Base-by-base conservation (phyloP, 2,797 vertebrate species). In the Momotus momota region DNA sequence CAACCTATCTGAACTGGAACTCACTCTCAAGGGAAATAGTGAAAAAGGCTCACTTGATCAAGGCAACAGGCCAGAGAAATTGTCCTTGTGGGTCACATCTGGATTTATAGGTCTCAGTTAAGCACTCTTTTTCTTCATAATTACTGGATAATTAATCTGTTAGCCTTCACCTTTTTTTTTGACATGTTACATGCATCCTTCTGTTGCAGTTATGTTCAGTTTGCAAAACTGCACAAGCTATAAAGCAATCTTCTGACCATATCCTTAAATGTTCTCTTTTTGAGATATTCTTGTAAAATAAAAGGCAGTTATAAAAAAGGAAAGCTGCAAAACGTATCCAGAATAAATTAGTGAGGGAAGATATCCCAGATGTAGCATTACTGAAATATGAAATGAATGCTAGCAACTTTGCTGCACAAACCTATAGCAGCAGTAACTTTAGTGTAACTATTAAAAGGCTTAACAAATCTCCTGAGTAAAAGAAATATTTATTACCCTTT, bases 81-180 rank as follows among this genome's bases (percentile, higher is more conserved):
- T 21, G 70, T 26, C 12, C 6, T 64, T 0, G 0, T 17, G 12
- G 54, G 20, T 62, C 43, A 73, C 23, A 65, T 33, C 12, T 2
- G 3, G 9, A 27, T 79, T 88, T 25, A 31, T 31, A 81, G 22
- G 7, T 66, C 81, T 38, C 31, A 14, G 3, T 45, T 81, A 60
- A 70, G 12, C 43, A 38, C 33, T 40, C 9, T 9, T 86, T 85
- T 72, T 41, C 69, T 81, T 51, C 31, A 5, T 26, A 70, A 74
- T 0, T 67, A 23, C 55, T 25, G 5, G 25, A 85, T 49, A 85
- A 72, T 8, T 40, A 15, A 88, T 21, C 19, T 69, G 13, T 29
- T 49, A 52, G 27, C 29, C 12, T 31, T 67, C 29, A 40, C 7
- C 19, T n/a, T 43, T 48, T 62, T 46, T 72, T 75, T 62, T 60